These are phyloP conservation scores for Sinocyclocheilus rhinocerous DNA, from an alignment of 2,113 vertebrate species.

Conservation along the genomic window DNA sequence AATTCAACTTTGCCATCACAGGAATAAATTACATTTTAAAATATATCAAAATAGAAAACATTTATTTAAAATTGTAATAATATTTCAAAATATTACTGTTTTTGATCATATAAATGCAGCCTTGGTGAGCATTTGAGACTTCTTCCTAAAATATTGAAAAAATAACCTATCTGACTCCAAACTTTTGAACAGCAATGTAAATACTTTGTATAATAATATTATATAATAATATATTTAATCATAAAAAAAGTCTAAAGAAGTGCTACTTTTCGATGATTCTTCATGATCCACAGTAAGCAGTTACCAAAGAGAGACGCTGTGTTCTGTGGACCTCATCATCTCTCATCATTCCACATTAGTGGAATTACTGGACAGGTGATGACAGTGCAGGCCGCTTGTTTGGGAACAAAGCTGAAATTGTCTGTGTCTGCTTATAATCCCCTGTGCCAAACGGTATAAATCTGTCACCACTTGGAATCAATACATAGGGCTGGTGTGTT, in stretches of 20 bases:
- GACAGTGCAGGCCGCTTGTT: constrained; percentile 47
- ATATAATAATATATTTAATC: no score
- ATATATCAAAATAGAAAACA: neutral
- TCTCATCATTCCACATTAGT: constrained; percentile 30
- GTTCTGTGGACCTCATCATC: constrained; percentile 22
- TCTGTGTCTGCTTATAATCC: constrained; percentile 26
- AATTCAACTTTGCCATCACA: no score
- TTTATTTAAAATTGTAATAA: neutral
- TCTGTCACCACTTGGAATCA: constrained; percentile 26
- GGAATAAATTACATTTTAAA: neutral
- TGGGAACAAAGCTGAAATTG: constrained; percentile 50
- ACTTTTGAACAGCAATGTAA: neutral
- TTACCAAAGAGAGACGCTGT: constrained; percentile 32
- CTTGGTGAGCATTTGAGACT: neutral
- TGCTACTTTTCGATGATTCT: constrained; percentile 12
- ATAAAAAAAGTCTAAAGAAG: neutral
- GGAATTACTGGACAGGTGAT: constrained; percentile 50
- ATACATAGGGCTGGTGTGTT: neutral
- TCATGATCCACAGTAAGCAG: neutral
- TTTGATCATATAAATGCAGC: neutral
- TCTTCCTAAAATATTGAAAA: neutral
- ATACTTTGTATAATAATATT: neutral
- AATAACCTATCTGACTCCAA: no score
- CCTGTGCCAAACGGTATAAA: constrained; percentile 44
- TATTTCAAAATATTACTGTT: neutral